A percentile compares a stretch with the other conserved stretches of the same genome.
These are phyloP conservation scores for Fregetta grallaria DNA, from an alignment of 2,113 vertebrate genomes.

Conservation along the genomic window DNA sequence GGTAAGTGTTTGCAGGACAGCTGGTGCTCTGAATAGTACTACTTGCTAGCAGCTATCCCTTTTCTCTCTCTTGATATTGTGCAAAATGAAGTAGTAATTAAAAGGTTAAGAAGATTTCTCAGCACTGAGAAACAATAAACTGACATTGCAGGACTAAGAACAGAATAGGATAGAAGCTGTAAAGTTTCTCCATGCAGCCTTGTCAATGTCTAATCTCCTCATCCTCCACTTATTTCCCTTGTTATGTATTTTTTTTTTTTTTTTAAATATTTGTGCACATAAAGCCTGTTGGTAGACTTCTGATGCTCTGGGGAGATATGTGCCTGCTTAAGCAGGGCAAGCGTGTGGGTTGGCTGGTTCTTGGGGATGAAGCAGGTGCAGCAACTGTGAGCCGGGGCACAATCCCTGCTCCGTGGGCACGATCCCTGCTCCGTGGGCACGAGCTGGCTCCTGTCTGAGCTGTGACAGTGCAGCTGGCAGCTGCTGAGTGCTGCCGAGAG, in stretches of 20 bases:
- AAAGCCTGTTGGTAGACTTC: background rate
- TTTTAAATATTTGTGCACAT: background rate
- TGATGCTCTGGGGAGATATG: background rate
- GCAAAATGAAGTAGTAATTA: background rate
- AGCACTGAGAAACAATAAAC: background rate
- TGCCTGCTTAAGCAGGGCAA: background rate
- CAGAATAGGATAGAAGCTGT: background rate
- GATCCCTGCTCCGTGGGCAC: fast-evolving
- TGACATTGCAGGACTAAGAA: background rate
- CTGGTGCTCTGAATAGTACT: background rate
- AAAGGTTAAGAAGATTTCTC: background rate
- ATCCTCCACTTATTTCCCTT: background rate
- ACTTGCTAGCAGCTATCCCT: background rate
- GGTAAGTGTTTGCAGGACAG: background rate
- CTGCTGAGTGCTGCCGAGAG: background rate
- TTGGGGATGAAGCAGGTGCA: background rate
- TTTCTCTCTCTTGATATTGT: background rate
- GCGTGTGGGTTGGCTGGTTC: background rate
- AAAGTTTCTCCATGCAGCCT: background rate
- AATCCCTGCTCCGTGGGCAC: background rate
- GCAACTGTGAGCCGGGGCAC: background rate
- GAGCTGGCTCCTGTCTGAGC: background rate
- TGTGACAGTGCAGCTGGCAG: background rate
- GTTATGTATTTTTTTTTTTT: background rate
- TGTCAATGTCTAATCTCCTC: background rate